phyloP scores from a whole-genome alignment of 2,888 invertebrate genomes.

The Zhuqinia jingwanae region DNA sequence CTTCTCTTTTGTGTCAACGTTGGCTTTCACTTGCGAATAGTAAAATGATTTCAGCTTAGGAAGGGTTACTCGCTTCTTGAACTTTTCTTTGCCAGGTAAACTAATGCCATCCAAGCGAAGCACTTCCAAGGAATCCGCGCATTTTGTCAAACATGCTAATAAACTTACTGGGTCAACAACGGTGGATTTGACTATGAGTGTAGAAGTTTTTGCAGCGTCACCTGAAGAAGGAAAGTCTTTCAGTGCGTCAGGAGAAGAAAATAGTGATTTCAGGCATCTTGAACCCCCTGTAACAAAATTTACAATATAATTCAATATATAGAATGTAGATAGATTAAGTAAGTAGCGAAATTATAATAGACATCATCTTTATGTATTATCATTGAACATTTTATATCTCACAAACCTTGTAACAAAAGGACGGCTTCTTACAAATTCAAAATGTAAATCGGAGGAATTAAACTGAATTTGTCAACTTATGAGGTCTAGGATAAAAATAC shows the following conservation, averaged over 20 bases:
- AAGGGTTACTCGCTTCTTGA: constrained; percentile 61
- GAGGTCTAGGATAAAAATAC: no score
- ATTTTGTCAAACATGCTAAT: constrained; percentile 39
- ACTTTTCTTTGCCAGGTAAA: constrained; percentile 52
- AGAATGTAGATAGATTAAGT: no score
- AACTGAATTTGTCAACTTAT: no score
- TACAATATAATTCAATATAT: no score
- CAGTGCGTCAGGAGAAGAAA: constrained; percentile 40
- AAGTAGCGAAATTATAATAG: no score
- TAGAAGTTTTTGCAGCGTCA: constrained; percentile 54
- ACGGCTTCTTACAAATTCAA: no score
- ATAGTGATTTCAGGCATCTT: constrained; percentile 54
- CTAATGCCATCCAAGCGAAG: constrained; percentile 56
- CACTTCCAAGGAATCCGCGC: constrained; percentile 55
- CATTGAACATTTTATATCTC: no score
- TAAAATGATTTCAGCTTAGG: constrained; percentile 57
- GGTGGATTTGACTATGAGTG: constrained; percentile 38
- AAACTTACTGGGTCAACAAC: constrained; percentile 29
- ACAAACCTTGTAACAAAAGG: no score
- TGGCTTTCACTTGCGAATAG: constrained; percentile 45
- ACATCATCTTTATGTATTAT: no score
- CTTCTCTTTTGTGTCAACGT: constrained; percentile 39
- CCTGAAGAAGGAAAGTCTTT: constrained; percentile 54
- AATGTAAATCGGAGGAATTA: no score
- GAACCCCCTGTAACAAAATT: no score